Evolutionary conservation across 1,140 invertebrate species (phyloP).

Genomic region (Bombus affinis): DNA sequence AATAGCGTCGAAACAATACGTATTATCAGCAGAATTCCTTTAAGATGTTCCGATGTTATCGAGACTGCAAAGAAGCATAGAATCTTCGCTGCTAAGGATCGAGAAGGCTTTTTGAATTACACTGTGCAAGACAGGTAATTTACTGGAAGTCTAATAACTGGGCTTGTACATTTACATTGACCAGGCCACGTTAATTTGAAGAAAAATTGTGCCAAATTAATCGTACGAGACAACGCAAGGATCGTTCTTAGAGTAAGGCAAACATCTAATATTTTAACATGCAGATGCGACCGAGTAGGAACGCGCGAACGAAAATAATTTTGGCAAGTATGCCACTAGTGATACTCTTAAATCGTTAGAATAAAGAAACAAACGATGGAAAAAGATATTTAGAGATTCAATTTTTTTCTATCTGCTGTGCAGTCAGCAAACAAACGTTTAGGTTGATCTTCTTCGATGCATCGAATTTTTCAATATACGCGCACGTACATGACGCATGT

Average conservation of each 20-base stretch:
- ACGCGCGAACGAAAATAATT: not conserved
- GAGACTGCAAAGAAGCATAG: slow-evolving; percentile 34
- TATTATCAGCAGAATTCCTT: slow-evolving; percentile 55
- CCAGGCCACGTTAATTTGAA: not conserved
- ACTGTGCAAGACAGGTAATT: slow-evolving; percentile 1
- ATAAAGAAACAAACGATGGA: not conserved
- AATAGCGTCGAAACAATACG: slow-evolving; percentile 40
- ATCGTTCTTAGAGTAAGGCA: too few relatives aligned
- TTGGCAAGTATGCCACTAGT: not conserved
- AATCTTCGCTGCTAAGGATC: slow-evolving; percentile 39
- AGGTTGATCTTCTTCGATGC: not conserved
- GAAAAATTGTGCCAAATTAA: too few relatives aligned
- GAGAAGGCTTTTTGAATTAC: slow-evolving; percentile 47
- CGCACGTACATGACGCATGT: too few relatives aligned
- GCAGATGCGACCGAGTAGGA: too few relatives aligned
- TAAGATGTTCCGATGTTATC: slow-evolving; percentile 7
- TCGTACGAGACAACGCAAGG: too few relatives aligned
- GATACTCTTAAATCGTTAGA: not conserved
- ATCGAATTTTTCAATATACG: slow-evolving; percentile 1
- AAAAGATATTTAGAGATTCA: not conserved
- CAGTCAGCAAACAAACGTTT: not conserved
- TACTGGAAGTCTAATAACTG: not conserved
- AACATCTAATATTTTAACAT: too few relatives aligned
- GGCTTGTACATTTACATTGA: not conserved
- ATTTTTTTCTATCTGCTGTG: not conserved